Conservation (phyloP, 2,797 vertebrate species). For the Epinephelus malabaricus region DNA sequence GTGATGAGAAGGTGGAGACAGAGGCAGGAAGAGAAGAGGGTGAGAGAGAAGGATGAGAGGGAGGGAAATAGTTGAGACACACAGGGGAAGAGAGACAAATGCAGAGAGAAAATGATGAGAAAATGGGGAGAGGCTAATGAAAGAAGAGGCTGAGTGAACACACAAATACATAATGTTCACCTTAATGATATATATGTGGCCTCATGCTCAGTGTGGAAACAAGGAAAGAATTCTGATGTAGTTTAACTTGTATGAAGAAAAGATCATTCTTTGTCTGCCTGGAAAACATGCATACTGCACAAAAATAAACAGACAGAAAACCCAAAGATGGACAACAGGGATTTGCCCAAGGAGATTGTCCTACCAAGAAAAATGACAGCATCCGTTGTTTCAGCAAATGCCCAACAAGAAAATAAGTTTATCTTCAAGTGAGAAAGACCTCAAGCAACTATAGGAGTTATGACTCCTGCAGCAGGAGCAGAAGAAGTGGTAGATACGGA, state of each 20-base stretch:
- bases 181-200: not conserved
- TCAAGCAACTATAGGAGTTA: not conserved
- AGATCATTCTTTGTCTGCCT: not conserved
- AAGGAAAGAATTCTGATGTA: not conserved
- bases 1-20: conserved; percentile 71
- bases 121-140: conserved; percentile 36
- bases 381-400: not conserved
- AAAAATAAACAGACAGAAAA: conserved; percentile 6
- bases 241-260: not conserved
- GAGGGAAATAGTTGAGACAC: conserved; percentile 56
- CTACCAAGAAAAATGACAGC: conserved; percentile 2
- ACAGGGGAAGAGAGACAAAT: conserved; percentile 50
- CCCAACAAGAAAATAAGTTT: not conserved
- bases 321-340: conserved; percentile 1
- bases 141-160: conserved; percentile 5
- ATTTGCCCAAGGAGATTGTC: not conserved
- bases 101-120: conserved; percentile 31
- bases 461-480: not conserved
- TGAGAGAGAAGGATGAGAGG: conserved; percentile 42
- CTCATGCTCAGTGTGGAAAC: not conserved
- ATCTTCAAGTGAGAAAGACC: not conserved
- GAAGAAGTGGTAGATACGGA: not conserved
- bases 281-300: not conserved
- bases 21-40: conserved; percentile 48
- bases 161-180: conserved; percentile 9